phyloP scores from a whole-genome alignment of 2,113 vertebrate genomes.

The Opisthocomus hoazin region DNA sequence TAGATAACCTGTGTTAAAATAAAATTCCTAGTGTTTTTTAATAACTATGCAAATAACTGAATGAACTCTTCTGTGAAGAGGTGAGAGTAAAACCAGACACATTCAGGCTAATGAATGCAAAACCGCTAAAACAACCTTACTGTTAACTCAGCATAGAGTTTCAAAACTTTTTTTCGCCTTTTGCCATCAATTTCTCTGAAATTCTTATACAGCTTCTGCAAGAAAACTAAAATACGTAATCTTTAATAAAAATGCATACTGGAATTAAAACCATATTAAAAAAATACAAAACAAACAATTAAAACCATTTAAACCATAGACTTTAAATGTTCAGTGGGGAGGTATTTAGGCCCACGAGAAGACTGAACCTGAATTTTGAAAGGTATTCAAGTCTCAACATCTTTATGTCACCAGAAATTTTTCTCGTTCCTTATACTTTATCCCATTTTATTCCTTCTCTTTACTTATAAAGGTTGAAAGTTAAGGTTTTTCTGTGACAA shows the following conservation, averaged over 20 bases:
- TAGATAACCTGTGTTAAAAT: neutral
- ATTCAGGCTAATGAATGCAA: neutral
- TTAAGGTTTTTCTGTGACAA: neutral
- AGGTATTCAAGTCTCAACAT: neutral
- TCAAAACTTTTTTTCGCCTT: neutral
- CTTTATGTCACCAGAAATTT: neutral
- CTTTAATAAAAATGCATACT: slow-evolving; percentile 26
- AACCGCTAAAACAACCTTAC: neutral
- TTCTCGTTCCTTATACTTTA: neutral
- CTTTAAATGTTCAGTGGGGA: slow-evolving; percentile 10
- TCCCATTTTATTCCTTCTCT: slow-evolving; percentile 5
- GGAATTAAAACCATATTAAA: slow-evolving; percentile 59
- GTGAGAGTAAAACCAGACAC: neutral
- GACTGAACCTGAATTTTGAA: slow-evolving; percentile 36
- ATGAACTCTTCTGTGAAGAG: neutral
- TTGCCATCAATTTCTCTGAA: neutral
- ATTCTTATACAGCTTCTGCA: neutral
- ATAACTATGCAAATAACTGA: neutral
- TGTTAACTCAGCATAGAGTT: neutral
- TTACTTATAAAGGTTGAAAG: slow-evolving; percentile 10
- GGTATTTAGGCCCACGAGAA: slow-evolving; percentile 4
- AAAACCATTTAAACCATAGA: slow-evolving; percentile 44
- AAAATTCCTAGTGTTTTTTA: neutral
- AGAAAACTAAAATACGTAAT: neutral
- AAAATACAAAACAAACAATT: no score